Conservation (phyloP, 2,113 vertebrate genomes). For the Mobula hypostoma region DNA sequence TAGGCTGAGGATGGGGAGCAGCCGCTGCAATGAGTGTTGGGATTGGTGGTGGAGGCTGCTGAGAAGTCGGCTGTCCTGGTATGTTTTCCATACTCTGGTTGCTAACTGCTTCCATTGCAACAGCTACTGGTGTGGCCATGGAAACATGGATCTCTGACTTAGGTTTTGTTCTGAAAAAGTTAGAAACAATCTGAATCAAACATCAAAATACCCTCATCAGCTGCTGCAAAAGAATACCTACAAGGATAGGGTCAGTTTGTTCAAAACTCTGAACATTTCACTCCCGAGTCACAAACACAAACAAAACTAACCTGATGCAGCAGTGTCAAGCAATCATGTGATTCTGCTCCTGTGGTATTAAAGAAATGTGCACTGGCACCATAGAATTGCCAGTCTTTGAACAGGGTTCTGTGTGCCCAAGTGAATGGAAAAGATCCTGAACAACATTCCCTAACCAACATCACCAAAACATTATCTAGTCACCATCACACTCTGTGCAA, state of each 20-base stretch:
- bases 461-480: neutral
- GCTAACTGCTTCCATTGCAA: constrained; percentile 76
- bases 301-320: too few relatives aligned
- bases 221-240: neutral
- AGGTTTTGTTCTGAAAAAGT: constrained; percentile 71
- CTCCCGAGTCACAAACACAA: neutral
- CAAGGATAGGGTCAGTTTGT: neutral
- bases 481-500: neutral
- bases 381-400: neutral
- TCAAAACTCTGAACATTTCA: neutral
- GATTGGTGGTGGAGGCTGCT: constrained; percentile 80
- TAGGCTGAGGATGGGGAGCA: constrained; percentile 75
- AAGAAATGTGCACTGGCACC: neutral
- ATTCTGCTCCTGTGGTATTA: too few relatives aligned
- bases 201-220: neutral
- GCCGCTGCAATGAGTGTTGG: constrained; percentile 72
- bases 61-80: constrained; percentile 57
- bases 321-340: neutral
- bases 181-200: constrained; percentile 39
- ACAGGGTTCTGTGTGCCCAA: too few relatives aligned
- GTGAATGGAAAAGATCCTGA: neutral
- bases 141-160: constrained; percentile 87
- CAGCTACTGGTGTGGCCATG: constrained; percentile 77
- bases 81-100: constrained; percentile 73
- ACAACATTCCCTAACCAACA: neutral